Percentiles rank a stretch among this genome's conserved stretches.
These are phyloP conservation scores for Leptodirus hochenwartii DNA, from an alignment of 2,888 invertebrate genomes.

Conservation along the genomic window DNA sequence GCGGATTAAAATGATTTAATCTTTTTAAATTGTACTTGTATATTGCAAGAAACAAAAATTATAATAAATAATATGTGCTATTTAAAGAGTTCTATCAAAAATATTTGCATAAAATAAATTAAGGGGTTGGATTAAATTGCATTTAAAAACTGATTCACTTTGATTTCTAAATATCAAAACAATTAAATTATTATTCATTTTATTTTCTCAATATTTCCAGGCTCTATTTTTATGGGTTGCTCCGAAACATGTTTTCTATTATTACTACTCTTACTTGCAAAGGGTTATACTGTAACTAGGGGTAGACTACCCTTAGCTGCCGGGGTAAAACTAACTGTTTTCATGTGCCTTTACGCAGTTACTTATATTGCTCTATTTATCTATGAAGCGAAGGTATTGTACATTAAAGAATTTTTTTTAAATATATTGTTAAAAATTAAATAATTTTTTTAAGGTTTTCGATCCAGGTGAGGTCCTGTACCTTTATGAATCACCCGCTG, in stretches of 20 bases:
- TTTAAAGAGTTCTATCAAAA: too few relatives aligned
- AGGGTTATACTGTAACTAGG: conserved; percentile 81
- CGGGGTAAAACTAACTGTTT: conserved; percentile 57
- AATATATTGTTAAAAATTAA: neutral
- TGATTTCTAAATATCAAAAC: too few relatives aligned
- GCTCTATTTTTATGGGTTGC: conserved; percentile 50
- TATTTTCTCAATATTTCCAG: too few relatives aligned
- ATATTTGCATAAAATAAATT: too few relatives aligned
- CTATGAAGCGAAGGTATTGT: conserved; percentile 54
- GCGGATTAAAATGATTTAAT: too few relatives aligned
- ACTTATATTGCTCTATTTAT: conserved; percentile 60
- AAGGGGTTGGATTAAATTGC: too few relatives aligned
- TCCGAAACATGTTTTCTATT: conserved; percentile 62
- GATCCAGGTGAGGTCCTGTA: conserved; percentile 85
- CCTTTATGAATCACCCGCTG: conserved; percentile 79
- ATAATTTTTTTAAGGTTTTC: conserved; percentile 41
- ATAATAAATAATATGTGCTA: too few relatives aligned
- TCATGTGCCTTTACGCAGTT: conserved; percentile 58
- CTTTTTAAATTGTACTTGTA: too few relatives aligned
- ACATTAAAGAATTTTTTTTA: neutral
- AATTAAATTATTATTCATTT: too few relatives aligned
- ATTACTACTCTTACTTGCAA: conserved; percentile 63
- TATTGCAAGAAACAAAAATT: too few relatives aligned
- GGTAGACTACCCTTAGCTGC: conserved; percentile 56
- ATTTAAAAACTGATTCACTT: too few relatives aligned